Evolutionary conservation across 2,113 vertebrate genomes (phyloP), one percentile per base, ranked within the genome.

Genomic region (Pogonocichla stellata): DNA sequence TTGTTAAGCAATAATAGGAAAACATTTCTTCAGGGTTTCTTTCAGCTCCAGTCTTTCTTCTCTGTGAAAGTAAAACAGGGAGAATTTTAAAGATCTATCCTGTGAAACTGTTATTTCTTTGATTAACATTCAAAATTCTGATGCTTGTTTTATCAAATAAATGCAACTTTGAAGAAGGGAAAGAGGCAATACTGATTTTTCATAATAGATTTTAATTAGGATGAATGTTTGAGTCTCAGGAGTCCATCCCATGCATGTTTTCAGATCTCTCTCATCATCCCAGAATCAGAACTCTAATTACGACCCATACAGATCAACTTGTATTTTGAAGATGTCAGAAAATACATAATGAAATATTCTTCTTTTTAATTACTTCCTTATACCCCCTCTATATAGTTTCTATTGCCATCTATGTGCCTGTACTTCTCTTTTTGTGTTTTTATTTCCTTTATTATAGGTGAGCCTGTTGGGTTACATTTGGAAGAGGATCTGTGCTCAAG

Each of bases 191-290:
- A 73, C 67, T 92, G 92, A 83, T 95, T 96, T 94, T 77, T 90
- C 91, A 78, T 96, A 95, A 95, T 86, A 84, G 82, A 90, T 95
- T 93, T 96, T 96, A 96, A 96, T 96, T 92, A 94, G 85, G 36
- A 85, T 26, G 78, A 84, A 20, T 57, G 90, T 93, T 93, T 86
- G 79, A 88, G 56, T 78, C 71, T 83, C 3, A 3, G 75, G 88
- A 95, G 43, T 95, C 56, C 33, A 40, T 95, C 96, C 90, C 65
- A 3, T 88, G 82, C 2, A 4, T 3, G 0, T 80, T 92, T 91
- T 90, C 79, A 97, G 85, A 90, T 93, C 85, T 94, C 85, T 95
- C 74, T 95, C 51, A 86, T 83, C 19, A 19, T 93, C 40, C 42
- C 67, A 84, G 45, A 65, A 45, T 85, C 89, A 93, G 82, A 94